Evolutionary conservation across 1,140 invertebrate species (phyloP), one percentile per base, ranked within the genome.

Genomic region (Acromyrmex charruanus): DNA sequence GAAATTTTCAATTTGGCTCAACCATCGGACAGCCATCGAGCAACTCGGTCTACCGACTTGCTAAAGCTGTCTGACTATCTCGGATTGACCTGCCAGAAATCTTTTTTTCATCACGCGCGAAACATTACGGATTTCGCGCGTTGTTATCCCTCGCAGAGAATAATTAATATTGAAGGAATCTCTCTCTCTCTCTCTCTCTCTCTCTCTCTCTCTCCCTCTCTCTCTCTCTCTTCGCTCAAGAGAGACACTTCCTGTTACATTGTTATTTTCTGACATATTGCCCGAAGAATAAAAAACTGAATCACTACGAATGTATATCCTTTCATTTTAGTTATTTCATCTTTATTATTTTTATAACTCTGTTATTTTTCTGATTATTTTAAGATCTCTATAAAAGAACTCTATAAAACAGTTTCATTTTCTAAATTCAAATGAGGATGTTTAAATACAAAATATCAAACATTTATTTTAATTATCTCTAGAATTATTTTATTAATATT

Each of bases 1-100:
- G 90, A 91, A 91, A 91, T 91, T 91, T 91, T 91, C 90, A 91
- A 91, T 91, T 91, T 91, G 77, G 63, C 77, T 66, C 69, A 90
- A 75, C 89, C 77, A 90, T 71, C 55, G 72, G 79, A 58, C 77
- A 85, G 61, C 63, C 68, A 77, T 75, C 87, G 35, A 55, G 51
- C 82, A 82, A 59, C 39, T 66, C 72, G 74, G 51, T 58, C 63
- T 61, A 71, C 65, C 63, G 65, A 72, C 61, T 61, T 39, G 72
- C 61, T 66, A 61, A 80, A 77, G 58, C 44, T 58, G 39, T 75
- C 80, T 49, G 66, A 85, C 82, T 79, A 85, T 77, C 53, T 85
- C 59, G 74, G 25, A 85, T 65, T 85, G 72, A 85, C 74, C 82
- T 65, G 59, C 63, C 74, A 79, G 44, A 58, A 65, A 59, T 77